phyloP scores from a whole-genome alignment of 2,113 vertebrate genomes.

The Elgaria multicarinata region DNA sequence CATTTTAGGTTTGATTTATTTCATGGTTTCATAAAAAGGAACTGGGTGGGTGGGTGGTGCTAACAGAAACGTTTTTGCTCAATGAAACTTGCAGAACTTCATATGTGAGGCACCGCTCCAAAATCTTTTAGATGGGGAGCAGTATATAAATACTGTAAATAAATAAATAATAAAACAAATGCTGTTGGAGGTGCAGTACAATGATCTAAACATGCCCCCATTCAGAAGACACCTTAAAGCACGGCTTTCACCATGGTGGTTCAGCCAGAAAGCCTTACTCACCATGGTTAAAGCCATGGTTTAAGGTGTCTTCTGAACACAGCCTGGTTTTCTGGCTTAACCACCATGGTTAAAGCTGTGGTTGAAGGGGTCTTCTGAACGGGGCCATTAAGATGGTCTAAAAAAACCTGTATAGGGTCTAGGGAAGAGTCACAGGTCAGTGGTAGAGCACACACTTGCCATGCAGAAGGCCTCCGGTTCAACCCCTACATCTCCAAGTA shows the following conservation, averaged over 20 bases:
- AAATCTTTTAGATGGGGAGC: too few species aligned
- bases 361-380: too few species aligned
- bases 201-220: constrained; percentile 22
- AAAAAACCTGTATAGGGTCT: not conserved
- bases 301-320: too few species aligned
- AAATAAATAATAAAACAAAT: too few species aligned
- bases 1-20: constrained; percentile 34
- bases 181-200: constrained; percentile 23
- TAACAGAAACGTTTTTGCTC: constrained; percentile 35
- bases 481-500: not conserved
- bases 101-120: too few species aligned
- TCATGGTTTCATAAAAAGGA: constrained; percentile 56
- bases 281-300: too few species aligned
- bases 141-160: too few species aligned
- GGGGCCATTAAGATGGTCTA: not conserved
- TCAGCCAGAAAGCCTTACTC: too few species aligned
- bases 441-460: not conserved
- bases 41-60: not conserved
- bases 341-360: too few species aligned
- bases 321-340: too few species aligned
- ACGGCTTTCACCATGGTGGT: too few species aligned
- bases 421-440: not conserved
- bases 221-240: too few species aligned
- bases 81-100: constrained; percentile 38
- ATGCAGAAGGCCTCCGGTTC: not conserved